Evolutionary conservation across 2,888 invertebrate genomes (phyloP).

Genomic region (Scaptomyza parva): DNA sequence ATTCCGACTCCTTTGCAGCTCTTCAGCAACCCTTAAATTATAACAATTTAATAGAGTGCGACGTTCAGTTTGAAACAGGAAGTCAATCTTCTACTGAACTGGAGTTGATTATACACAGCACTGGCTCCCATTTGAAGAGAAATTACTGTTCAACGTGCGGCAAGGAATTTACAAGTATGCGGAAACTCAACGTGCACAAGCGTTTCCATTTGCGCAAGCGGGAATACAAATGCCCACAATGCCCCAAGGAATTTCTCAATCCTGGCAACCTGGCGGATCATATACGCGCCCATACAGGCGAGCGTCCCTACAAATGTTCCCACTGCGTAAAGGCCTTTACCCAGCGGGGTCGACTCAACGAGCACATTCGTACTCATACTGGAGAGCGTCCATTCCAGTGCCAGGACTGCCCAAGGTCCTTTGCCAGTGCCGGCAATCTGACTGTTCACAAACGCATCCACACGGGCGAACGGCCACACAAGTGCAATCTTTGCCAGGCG

Average conservation of each 20-base stretch:
- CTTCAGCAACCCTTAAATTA: constrained; percentile 1
- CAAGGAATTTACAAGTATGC: constrained; percentile 84
- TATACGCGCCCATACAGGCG: constrained; percentile 86
- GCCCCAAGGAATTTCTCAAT: constrained; percentile 34
- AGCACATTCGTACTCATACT: constrained; percentile 86
- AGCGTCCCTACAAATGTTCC: constrained; percentile 85
- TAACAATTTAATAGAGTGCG: constrained; percentile 10
- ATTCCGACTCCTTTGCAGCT: not conserved
- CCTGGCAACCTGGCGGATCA: constrained; percentile 85
- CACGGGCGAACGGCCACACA: constrained; percentile 29
- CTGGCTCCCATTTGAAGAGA: constrained; percentile 74
- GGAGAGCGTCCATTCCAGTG: constrained; percentile 86
- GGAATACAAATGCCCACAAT: constrained; percentile 27
- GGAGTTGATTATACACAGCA: not conserved
- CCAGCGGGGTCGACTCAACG: constrained; percentile 86
- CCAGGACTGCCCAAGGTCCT: constrained; percentile 84
- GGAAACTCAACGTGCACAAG: constrained; percentile 56
- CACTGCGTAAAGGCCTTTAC: constrained; percentile 86
- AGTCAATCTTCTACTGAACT: not conserved
- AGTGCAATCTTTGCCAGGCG: constrained; percentile 39
- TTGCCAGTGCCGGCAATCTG: constrained; percentile 41
- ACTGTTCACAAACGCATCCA: constrained; percentile 42
- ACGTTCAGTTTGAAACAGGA: constrained; percentile 14
- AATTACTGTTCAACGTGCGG: constrained; percentile 85
- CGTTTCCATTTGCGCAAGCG: constrained; percentile 34